Conservation (phyloP, 1,140 invertebrate species). For the Leptopilina boulardi region DNA sequence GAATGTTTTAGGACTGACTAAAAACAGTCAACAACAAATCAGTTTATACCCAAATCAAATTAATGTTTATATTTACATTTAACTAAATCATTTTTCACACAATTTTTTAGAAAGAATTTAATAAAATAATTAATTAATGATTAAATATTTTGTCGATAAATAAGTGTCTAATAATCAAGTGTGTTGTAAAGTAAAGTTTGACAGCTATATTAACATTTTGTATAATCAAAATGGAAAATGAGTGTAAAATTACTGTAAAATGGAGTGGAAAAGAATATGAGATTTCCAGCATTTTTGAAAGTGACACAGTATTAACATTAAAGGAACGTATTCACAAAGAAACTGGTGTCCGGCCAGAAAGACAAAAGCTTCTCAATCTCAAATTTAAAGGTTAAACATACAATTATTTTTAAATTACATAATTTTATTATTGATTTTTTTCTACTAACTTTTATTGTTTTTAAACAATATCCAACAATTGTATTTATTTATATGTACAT, state of each 20-base stretch:
- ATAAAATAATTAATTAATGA: not conserved
- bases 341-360: constrained; percentile 90
- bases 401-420: constrained; percentile 36
- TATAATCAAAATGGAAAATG: constrained; percentile 69
- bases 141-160: not conserved
- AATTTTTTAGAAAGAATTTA: not conserved
- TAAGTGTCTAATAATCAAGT: not conserved
- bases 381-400: constrained; percentile 88
- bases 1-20: too few relatives aligned
- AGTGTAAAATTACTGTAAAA: constrained; percentile 85
- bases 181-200: not conserved
- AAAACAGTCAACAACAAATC: constrained; percentile 1
- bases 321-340: constrained; percentile 88
- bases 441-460: not conserved
- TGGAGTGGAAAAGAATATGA: constrained; percentile 94
- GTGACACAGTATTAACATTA: constrained; percentile 85
- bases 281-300: constrained; percentile 81
- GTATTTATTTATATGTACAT: too few relatives aligned
- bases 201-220: not conserved
- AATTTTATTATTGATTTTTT: constrained; percentile 24
- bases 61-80: not conserved
- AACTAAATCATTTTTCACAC: not conserved
- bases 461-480: too few relatives aligned
- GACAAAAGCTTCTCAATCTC: constrained; percentile 95
- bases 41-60: not conserved